A percentile compares a stretch with the other conserved stretches of the same genome.
Evolutionary conservation across 2,113 vertebrate species (phyloP).

Genomic region (Columba livia): DNA sequence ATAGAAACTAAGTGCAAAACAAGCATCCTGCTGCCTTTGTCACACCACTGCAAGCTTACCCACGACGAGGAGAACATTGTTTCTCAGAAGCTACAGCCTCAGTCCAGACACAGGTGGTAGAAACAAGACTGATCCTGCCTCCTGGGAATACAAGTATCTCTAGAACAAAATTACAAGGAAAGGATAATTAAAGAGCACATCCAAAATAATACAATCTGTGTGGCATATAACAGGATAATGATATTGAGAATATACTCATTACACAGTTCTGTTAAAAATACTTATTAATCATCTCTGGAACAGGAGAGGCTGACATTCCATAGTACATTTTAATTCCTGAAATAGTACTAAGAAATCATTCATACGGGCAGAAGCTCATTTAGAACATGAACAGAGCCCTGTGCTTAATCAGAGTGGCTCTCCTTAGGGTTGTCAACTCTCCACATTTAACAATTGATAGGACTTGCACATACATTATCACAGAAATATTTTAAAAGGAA

Average conservation of each 20-base stretch:
- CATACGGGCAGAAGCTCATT: background rate
- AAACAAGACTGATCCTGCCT: slow-evolving; percentile 5
- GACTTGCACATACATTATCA: background rate
- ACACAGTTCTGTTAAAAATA: background rate
- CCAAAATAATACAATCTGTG: background rate
- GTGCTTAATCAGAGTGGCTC: background rate
- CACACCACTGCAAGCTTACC: background rate
- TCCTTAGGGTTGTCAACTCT: background rate
- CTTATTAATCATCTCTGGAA: background rate
- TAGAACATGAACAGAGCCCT: background rate
- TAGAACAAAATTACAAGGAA: slow-evolving; percentile 5
- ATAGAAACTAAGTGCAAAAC: background rate
- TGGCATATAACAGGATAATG: background rate
- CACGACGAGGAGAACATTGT: background rate
- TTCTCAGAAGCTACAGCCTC: background rate
- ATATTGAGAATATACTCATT: background rate
- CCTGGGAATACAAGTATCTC: background rate
- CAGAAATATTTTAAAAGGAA: background rate
- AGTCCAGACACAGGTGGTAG: background rate
- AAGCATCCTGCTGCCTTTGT: background rate
- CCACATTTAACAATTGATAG: background rate
- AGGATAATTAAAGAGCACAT: slow-evolving; percentile 7
- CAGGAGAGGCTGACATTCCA: background rate
- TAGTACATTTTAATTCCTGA: background rate
- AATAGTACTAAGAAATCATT: background rate